These are phyloP conservation scores for Chrysopilus asiliformis DNA, from an alignment of 2,888 invertebrate genomes.

Conservation along the genomic window DNA sequence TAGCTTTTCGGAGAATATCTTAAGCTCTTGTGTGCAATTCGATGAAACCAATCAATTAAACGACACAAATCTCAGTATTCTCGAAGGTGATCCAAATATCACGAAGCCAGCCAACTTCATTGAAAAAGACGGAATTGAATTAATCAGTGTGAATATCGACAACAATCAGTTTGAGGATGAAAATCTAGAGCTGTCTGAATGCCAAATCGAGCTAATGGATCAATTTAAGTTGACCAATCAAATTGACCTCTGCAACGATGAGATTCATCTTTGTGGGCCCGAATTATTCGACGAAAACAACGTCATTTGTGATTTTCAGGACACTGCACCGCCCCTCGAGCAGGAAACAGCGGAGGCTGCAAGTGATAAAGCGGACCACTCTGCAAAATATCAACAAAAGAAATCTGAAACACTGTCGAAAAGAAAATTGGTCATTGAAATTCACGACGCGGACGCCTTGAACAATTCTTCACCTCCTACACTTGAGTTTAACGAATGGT, in stretches of 20 bases:
- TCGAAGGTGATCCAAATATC: conserved; percentile 22
- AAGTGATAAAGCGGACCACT: not conserved
- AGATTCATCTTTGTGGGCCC: conserved; percentile 18
- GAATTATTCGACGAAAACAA: conserved; percentile 22
- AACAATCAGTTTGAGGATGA: conserved; percentile 17
- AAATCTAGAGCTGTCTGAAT: conserved; percentile 27
- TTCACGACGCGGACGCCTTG: no score
- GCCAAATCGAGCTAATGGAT: conserved; percentile 33
- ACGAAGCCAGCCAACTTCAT: conserved; percentile 11
- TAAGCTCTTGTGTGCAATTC: conserved; percentile 19
- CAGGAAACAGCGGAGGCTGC: no score
- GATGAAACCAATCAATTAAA: conserved; percentile 6
- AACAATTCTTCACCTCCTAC: conserved; percentile 17
- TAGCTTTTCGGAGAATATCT: conserved; percentile 27
- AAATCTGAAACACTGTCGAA: no score
- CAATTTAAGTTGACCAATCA: conserved; percentile 31
- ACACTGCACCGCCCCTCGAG: no score
- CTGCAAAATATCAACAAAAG: no score
- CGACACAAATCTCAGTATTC: conserved; percentile 22
- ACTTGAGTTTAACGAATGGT: conserved; percentile 50
- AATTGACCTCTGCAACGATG: conserved; percentile 28
- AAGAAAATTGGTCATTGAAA: no score
- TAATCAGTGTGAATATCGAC: conserved; percentile 6
- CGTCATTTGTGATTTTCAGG: conserved; percentile 12
- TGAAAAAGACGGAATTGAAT: conserved; percentile 17